Evolutionary conservation across 2,888 invertebrate genomes (phyloP).

Genomic region (Trichogramma dendrolimi): DNA sequence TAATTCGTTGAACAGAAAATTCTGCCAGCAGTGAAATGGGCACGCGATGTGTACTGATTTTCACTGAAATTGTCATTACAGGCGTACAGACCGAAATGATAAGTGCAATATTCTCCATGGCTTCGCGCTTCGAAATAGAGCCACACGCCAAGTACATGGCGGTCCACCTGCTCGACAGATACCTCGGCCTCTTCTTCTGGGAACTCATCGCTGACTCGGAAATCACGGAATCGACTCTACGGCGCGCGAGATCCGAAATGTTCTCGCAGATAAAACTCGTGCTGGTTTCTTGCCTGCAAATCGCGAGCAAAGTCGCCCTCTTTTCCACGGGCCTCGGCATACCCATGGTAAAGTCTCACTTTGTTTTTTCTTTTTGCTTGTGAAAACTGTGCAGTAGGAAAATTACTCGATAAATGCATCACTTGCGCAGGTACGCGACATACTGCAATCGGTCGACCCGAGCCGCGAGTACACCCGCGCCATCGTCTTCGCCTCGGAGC

Average conservation of each 20-base stretch:
- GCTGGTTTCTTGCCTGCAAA: conserved; percentile 43
- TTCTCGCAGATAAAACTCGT: conserved; percentile 37
- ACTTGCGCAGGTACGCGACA: conserved; percentile 34
- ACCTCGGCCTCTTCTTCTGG: conserved; percentile 31
- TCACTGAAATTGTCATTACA: conserved; percentile 24
- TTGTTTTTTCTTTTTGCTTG: neutral
- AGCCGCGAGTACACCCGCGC: conserved; percentile 32
- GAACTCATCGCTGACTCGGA: conserved; percentile 2
- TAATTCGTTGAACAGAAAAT: too few species aligned
- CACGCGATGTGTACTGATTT: neutral
- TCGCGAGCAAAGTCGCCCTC: conserved; percentile 43
- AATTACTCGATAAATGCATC: neutral
- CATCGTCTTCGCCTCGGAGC: conserved; percentile 37
- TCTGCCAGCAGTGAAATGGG: too few species aligned
- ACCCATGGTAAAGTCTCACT: conserved; percentile 11
- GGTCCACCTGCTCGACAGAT: conserved; percentile 44
- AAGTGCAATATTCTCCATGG: conserved; percentile 38
- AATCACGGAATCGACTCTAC: neutral
- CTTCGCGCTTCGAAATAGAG: conserved; percentile 35
- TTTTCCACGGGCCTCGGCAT: conserved; percentile 17
- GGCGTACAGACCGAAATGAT: conserved; percentile 38
- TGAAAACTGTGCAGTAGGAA: neutral
- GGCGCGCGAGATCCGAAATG: conserved; percentile 18
- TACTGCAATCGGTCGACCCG: conserved; percentile 36
- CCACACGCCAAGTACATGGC: conserved; percentile 41